Evolutionary conservation across 2,888 invertebrate species (phyloP), one percentile per base, ranked within the genome.

Genomic region (Metopia argyrocephala): DNA sequence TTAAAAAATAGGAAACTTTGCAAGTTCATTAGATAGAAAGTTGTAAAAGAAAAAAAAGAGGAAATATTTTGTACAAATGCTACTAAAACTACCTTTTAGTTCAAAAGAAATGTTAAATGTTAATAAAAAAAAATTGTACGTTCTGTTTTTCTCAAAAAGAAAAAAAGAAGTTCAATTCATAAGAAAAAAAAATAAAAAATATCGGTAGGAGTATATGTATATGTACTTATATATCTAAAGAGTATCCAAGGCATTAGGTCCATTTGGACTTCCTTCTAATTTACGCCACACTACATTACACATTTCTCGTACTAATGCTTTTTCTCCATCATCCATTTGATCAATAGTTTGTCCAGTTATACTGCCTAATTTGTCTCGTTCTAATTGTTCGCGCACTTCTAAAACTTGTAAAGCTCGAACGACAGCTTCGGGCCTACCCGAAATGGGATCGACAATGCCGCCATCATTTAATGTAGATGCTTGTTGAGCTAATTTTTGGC

Each of bases 221-320:
- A 38, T 15, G 15, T 38, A 3, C 15, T 12, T 15, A 79, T 84
- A 68, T 27, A 21, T 78, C 80, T 89, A 89, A 79, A 89, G 86
- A 70, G 88, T 87, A 73, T 89, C 89, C 62, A 89, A 81, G 28
- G 88, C 84, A 9, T 91, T 88, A 18, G 85, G 86, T 12, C 76
- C 83, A 57, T 94, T 93, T n/a, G 96, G 95, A 56, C 93, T 95
- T 86, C 96, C 96, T 90, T 97, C 97, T 70, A 97, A 91, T 90
- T 97, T 97, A 82, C 96, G 93, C 96, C 96, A 97, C 52, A 97
- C 97, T 64, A 97, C 97, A 91, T 98, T 97, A 91, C 97, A 98
- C 97, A 98, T 97, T 92, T 98, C 97, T 86, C 97, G 93, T 62
- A 98, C 96, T 71, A 98, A 92, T 4, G 97, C 97, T 89, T 97